Conservation (phyloP, 2,113 vertebrate genomes). For the Trachemys scripta region DNA sequence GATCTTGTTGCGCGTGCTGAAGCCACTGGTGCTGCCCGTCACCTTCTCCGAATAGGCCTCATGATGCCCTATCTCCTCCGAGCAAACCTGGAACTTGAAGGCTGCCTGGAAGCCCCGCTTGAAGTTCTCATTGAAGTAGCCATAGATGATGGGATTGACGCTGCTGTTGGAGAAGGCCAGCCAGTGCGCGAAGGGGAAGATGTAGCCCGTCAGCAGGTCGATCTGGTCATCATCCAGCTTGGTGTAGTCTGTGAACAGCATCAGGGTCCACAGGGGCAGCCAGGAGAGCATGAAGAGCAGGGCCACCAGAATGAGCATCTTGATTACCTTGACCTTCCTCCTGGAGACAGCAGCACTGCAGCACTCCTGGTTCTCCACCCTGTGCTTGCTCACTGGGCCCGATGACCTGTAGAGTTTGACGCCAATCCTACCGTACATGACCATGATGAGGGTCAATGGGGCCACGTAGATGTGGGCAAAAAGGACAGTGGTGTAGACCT, state of each 20-base stretch:
- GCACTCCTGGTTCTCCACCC: slow-evolving; percentile 19
- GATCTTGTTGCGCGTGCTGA: slow-evolving; percentile 43
- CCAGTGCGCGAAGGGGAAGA: slow-evolving; percentile 87
- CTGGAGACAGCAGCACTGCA: slow-evolving; percentile 68
- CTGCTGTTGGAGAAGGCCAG: slow-evolving; percentile 87
- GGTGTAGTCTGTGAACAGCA: slow-evolving; percentile 84
- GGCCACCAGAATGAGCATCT: slow-evolving; percentile 85
- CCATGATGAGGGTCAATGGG: slow-evolving; percentile 79
- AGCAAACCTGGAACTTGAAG: slow-evolving; percentile 25
- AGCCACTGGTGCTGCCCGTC: background rate
- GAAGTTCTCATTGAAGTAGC: slow-evolving; percentile 88
- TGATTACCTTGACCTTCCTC: slow-evolving; percentile 84
- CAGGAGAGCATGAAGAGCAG: slow-evolving; percentile 86
- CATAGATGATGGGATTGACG: slow-evolving; percentile 86
- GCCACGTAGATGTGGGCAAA: slow-evolving; percentile 83
- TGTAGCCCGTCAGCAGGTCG: slow-evolving; percentile 80
- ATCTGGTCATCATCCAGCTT: slow-evolving; percentile 75
- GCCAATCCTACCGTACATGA: slow-evolving; percentile 84
- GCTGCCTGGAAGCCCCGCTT: slow-evolving; percentile 80
- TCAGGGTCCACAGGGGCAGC: slow-evolving; percentile 86
- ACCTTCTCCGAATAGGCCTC: background rate
- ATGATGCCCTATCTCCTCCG: background rate
- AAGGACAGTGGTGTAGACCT: slow-evolving; percentile 83
- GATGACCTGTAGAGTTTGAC: slow-evolving; percentile 80
- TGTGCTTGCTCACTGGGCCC: slow-evolving; percentile 45